Conservation (phyloP, 2,113 vertebrate species). For the Fulmarus glacialis region DNA sequence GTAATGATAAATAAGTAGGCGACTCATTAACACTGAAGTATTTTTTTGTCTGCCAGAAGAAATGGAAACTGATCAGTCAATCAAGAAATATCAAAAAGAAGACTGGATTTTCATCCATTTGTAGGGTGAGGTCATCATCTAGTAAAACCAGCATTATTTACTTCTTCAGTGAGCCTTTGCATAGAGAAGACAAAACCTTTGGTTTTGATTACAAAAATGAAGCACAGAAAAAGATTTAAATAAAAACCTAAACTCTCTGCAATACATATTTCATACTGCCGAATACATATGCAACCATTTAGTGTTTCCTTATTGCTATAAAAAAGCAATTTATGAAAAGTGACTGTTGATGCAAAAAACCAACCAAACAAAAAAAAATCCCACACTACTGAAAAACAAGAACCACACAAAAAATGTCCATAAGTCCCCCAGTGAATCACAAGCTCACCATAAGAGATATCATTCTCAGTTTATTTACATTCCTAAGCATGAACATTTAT, state of each 20-base stretch:
- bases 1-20: background rate
- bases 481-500: background rate
- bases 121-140: background rate
- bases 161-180: background rate
- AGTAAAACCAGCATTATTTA: background rate
- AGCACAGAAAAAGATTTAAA: background rate
- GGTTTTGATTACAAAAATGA: background rate
- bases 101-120: background rate
- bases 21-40: background rate
- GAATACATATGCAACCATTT: background rate
- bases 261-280: background rate
- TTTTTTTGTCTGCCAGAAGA: background rate
- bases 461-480: constrained; percentile 14
- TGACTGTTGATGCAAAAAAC: background rate
- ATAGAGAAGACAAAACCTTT: background rate
- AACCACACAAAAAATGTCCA: background rate
- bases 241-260: background rate
- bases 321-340: constrained; percentile 5
- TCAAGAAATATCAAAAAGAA: background rate
- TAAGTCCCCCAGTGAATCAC: background rate
- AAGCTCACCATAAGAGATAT: background rate
- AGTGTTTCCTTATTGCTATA: constrained; percentile 18
- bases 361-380: background rate
- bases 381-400: background rate
- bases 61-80: background rate